Conservation (phyloP, 2,113 vertebrate species). For the Proterorhinus semilunaris region DNA sequence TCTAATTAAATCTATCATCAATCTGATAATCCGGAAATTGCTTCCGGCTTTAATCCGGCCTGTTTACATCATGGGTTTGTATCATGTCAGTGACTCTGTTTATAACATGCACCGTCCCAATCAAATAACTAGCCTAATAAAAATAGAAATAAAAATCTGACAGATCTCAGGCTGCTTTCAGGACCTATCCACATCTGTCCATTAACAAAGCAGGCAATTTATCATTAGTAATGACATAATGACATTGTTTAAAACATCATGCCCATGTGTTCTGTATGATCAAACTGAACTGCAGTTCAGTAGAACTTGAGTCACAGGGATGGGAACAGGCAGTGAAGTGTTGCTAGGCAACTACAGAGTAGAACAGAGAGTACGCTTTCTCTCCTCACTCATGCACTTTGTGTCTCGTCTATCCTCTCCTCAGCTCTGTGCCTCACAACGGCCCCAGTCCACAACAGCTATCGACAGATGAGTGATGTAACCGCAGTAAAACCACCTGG, state of each 20-base stretch:
- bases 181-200: no score
- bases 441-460: slow-evolving; percentile 21
- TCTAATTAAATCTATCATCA: no score
- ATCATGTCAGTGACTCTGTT: no score
- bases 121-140: no score
- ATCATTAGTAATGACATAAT: neutral
- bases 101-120: no score
- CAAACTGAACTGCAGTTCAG: slow-evolving; percentile 44
- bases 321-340: slow-evolving; percentile 49
- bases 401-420: slow-evolving; percentile 47
- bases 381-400: slow-evolving; percentile 51
- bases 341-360: slow-evolving; percentile 73
- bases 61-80: no score
- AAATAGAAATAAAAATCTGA: no score
- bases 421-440: slow-evolving; percentile 38
- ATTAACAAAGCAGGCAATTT: no score
- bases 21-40: no score
- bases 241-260: slow-evolving; percentile 53
- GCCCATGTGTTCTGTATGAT: slow-evolving; percentile 46
- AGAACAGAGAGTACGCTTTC: slow-evolving; percentile 58
- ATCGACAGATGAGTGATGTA: slow-evolving; percentile 43
- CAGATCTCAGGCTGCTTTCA: no score
- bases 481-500: slow-evolving; percentile 52
- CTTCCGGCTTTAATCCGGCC: no score
- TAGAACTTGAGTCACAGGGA: slow-evolving; percentile 48